These are phyloP conservation scores for Takifugu flavidus DNA, from an alignment of 2,113 vertebrate species.

Conservation along the genomic window DNA sequence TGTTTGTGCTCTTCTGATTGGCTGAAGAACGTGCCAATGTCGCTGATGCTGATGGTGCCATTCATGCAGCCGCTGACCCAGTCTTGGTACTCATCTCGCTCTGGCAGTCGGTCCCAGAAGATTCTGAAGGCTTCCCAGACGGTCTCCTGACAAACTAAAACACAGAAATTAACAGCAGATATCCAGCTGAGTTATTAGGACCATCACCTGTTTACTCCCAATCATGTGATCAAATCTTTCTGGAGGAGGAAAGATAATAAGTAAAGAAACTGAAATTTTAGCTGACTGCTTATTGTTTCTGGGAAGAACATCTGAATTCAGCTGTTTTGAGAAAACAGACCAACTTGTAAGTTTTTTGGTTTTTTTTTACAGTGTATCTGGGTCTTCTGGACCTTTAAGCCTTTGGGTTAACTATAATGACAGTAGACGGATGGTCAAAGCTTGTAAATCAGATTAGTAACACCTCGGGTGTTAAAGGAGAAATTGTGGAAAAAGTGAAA, in stretches of 20 bases:
- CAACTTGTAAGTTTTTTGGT: no score
- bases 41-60: constrained; percentile 74
- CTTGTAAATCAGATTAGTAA: constrained; percentile 4
- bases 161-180: constrained; percentile 15
- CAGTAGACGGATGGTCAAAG: constrained; percentile 6
- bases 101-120: constrained; percentile 92
- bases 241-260: not conserved
- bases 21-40: constrained; percentile 89
- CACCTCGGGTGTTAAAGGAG: not conserved
- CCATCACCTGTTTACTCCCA: no score
- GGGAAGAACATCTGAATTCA: not conserved
- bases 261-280: no score
- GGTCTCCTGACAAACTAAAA: constrained; percentile 92
- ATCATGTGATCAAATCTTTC: not conserved
- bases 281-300: no score
- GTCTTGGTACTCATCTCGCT: constrained; percentile 79
- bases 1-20: constrained; percentile 83
- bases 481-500: not conserved
- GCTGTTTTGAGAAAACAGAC: no score
- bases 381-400: constrained; percentile 23
- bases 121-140: constrained; percentile 96
- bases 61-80: constrained; percentile 86
- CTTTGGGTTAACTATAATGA: constrained; percentile 7
- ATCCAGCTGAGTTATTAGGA: no score
- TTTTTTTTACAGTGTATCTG: not conserved